These are phyloP conservation scores for Maccullochella peelii DNA, from an alignment of 2,113 vertebrate species.

Conservation along the genomic window DNA sequence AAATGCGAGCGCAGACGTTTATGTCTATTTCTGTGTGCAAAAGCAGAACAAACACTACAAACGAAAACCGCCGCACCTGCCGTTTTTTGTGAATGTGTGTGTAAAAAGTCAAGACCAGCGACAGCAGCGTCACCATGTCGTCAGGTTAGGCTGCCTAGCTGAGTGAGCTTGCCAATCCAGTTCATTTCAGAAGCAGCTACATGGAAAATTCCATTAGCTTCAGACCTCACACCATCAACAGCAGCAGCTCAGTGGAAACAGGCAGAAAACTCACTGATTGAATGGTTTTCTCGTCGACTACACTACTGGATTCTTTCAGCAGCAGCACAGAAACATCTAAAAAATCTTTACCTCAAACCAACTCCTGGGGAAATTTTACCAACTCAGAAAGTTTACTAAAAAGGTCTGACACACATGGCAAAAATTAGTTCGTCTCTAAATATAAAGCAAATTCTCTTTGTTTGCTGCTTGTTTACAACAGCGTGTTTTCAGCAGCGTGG, in stretches of 20 bases:
- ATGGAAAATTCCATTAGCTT: conserved; percentile 50
- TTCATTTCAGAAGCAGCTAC: conserved; percentile 25
- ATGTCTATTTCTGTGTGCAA: neutral
- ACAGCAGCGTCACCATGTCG: neutral
- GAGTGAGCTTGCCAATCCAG: conserved; percentile 44
- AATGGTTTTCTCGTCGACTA: neutral
- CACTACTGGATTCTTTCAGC: neutral
- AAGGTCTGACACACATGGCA: neutral
- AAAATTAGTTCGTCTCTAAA: neutral
- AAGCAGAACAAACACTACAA: neutral
- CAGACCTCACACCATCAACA: neutral
- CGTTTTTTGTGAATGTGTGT: neutral
- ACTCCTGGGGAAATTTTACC: neutral
- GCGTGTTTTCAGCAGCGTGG: neutral
- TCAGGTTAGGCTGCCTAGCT: neutral
- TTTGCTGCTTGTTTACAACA: too few species aligned
- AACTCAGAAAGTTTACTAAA: neutral
- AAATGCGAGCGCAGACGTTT: too few species aligned
- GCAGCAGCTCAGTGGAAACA: neutral
- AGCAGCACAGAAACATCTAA: neutral
- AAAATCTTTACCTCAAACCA: neutral
- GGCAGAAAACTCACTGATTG: conserved; percentile 3
- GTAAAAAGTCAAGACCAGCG: neutral
- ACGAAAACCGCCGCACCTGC: neutral
- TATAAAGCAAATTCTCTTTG: neutral